Conservation (phyloP, 2,888 invertebrate genomes). For the Trisateles emortualis region DNA sequence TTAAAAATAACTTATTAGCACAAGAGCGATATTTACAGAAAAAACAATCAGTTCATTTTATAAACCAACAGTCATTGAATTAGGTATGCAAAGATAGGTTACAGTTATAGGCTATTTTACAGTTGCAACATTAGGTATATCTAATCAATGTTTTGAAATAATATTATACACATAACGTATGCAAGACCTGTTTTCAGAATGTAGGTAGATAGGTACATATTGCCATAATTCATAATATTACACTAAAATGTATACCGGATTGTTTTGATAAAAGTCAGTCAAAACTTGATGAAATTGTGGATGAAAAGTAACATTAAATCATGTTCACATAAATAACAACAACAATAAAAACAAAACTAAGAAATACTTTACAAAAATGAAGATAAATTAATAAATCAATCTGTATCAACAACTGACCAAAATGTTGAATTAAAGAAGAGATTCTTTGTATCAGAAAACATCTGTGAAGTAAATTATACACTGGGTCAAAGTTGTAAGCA, state of each 20-base stretch:
- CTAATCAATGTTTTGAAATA: not conserved
- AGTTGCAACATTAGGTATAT: conserved; percentile 17
- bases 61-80: conserved; percentile 43
- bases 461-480: conserved; percentile 13
- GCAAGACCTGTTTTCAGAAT: conserved; percentile 2
- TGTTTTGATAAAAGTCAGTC: not conserved
- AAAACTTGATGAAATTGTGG: conserved; percentile 19
- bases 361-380: conserved; percentile 24
- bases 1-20: conserved; percentile 62
- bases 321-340: conserved; percentile 69
- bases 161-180: not conserved
- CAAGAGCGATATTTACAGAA: conserved; percentile 45
- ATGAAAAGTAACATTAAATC: conserved; percentile 38
- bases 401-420: conserved; percentile 8
- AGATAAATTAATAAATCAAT: conserved; percentile 32
- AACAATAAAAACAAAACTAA: conserved; percentile 63
- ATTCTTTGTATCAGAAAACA: conserved; percentile 25
- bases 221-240: conserved; percentile 1
- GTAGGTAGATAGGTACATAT: conserved; percentile 2
- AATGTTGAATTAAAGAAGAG: conserved; percentile 24
- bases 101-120: conserved; percentile 1
- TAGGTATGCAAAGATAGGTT: conserved; percentile 3
- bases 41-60: conserved; percentile 64
- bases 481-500: conserved; percentile 26
- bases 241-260: conserved; percentile 1